These are phyloP conservation scores for chimpanzee (Pan troglodytes) DNA, from an alignment of 2,113 vertebrate genomes.

Conservation along the genomic window NHGRI_mPanTro3-v2.1_pri NC_072421.2:150529001-150529500, in stretches of 20 bases:
- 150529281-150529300: not conserved
- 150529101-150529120: not conserved
- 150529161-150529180: not conserved
- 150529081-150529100: not conserved
- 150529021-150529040: not conserved
- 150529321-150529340: not conserved
- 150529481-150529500: not conserved
- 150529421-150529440: not conserved
- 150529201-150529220: not conserved
- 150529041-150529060: not conserved
- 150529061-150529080: not conserved
- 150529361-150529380: not conserved
- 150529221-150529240: not conserved
- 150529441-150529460: not conserved
- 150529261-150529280: not conserved
- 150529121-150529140: not conserved
- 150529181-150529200: not conserved
- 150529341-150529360: not conserved
- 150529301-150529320: not conserved
- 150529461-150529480: not conserved
- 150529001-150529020: not conserved
- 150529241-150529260: not conserved
- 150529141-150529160: not conserved
- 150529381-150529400: not conserved
- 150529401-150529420: not conserved